Base-by-base conservation (phyloP, 2,113 vertebrate species). In the Odocoileus hemionus region DNA sequence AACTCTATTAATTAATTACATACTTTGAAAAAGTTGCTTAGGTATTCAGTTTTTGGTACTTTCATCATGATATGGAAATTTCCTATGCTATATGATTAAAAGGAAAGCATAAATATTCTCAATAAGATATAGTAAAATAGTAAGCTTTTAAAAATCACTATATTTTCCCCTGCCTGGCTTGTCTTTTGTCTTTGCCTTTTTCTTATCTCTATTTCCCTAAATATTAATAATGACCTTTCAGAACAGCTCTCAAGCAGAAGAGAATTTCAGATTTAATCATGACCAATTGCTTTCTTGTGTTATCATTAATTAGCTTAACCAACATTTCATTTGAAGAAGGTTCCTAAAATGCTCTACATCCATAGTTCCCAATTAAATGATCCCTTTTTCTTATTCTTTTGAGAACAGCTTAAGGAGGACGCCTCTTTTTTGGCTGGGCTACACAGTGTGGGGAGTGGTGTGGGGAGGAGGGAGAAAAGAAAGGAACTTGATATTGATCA, bases 221-320 rank as follows among this genome's bases (percentile, higher is more conserved):
- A 45, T 92, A 61, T 61, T 78, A 89, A 26, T 47, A 87, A 76
- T 94, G 78, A 57, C 54, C 89, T 90, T 95, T 82, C 14, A 54
- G 76, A 55, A 86, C 7, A 82, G 47, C 43, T 98, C 78, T 93
- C 26, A 58, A 97, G 43, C 10, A 95, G 82, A 90, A 79, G 47
- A 52, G 76, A 39, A 85, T 86, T 92, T 96, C 28, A 76, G 28
- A 78, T 78, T 70, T 83, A 74, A 67, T 54, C 76, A 78, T 80
- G 60, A 84, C 4, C 89, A 76, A 93, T 61, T 36, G 13, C 6
- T 60, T 89, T 16, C 36, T 70, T 97, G 26, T 13, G 50, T 92
- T 92, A 95, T 74, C 26, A 83, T 92, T 92, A 61, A 90, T 93
- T 55, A 92, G 55, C 11, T 1, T 88, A 60, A 26, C 9, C 43